Percentiles rank a stretch among this genome's conserved stretches.
Evolutionary conservation across 2,888 invertebrate species (phyloP).

Genomic region (Tetrapedia diversipes): DNA sequence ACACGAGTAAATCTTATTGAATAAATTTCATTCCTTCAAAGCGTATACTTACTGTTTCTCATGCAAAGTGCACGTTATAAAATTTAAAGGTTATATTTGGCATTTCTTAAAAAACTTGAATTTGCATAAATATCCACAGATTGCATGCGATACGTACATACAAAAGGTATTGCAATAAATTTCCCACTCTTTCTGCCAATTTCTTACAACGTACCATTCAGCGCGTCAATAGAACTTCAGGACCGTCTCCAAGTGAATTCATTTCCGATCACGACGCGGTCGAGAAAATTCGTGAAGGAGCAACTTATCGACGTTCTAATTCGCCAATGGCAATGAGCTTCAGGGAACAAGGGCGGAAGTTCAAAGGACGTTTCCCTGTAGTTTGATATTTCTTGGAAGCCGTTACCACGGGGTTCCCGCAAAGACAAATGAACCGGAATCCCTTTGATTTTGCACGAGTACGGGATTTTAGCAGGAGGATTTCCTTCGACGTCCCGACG

Average conservation of each 20-base stretch:
- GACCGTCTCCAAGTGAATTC: neutral
- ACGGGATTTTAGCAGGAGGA: constrained; percentile 38
- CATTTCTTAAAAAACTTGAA: no score
- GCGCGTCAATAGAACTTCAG: neutral
- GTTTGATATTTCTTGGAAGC: constrained; percentile 59
- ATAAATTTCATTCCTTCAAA: no score
- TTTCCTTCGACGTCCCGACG: constrained; percentile 48
- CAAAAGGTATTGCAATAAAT: no score
- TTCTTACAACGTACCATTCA: neutral
- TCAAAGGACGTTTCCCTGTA: constrained; percentile 35
- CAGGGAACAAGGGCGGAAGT: neutral
- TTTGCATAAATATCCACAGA: no score
- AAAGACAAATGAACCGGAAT: constrained; percentile 67
- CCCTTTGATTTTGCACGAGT: constrained; percentile 60
- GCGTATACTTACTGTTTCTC: no score
- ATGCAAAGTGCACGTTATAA: no score
- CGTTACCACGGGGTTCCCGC: constrained; percentile 22
- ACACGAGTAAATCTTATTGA: no score
- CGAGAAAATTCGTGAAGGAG: neutral
- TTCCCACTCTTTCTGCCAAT: neutral
- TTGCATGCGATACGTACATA: no score
- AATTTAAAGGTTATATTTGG: no score
- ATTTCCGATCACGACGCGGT: neutral
- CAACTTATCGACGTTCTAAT: constrained; percentile 40
- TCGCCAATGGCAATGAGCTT: neutral